Conservation (phyloP, 2,888 invertebrate genomes). For the Drosophila monieri region DNA sequence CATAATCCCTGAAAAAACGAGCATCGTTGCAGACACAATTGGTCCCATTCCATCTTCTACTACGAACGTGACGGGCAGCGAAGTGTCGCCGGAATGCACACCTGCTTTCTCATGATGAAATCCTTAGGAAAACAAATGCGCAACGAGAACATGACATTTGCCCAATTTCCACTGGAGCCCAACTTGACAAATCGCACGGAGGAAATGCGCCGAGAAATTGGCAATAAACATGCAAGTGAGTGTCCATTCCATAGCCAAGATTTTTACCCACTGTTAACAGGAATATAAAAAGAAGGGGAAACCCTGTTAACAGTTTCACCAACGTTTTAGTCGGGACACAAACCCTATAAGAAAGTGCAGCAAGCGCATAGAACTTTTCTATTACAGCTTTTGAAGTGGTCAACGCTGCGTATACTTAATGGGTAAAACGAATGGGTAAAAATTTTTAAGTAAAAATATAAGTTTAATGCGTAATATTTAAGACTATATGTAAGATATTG, state of each 20-base stretch:
- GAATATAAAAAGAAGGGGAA: no score
- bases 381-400: conserved; percentile 11
- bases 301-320: conserved; percentile 42
- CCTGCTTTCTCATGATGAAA: conserved; percentile 91
- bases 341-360: conserved; percentile 31
- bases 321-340: conserved; percentile 46
- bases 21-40: conserved; percentile 86
- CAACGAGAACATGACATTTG: conserved; percentile 81
- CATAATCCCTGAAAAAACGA: not conserved
- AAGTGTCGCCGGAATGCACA: conserved; percentile 88
- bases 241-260: conserved; percentile 50
- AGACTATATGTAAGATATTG: not conserved
- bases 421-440: not conserved
- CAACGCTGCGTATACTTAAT: conserved; percentile 14
- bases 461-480: not conserved
- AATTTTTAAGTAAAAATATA: not conserved
- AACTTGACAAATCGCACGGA: conserved; percentile 86
- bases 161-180: conserved; percentile 80
- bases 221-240: conserved; percentile 90
- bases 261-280: not conserved
- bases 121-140: conserved; percentile 88
- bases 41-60: conserved; percentile 89
- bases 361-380: not conserved
- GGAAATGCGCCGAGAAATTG: conserved; percentile 88
- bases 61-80: conserved; percentile 90